Base-by-base conservation (phyloP, 2,888 invertebrate species). In the Coenonympha arcania region DNA sequence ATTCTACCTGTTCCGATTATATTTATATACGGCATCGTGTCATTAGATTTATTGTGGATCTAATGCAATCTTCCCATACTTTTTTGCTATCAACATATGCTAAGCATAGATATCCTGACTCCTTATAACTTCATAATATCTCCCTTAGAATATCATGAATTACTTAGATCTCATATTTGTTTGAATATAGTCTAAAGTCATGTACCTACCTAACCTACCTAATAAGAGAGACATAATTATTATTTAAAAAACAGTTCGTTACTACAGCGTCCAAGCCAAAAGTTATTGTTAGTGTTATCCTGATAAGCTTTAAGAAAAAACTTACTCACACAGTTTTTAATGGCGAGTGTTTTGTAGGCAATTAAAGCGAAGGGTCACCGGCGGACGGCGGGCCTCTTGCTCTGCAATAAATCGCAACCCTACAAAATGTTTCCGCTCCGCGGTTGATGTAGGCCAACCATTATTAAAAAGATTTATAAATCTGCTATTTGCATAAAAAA, bases 31-130 rank as follows among this genome's bases (percentile, higher is more conserved):
- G 79, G 75, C 79, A 79, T 85, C 83, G 79, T 82, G 82, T 85
- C 83, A 85, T 85, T 85, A 85, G 83, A 86, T 86, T 86, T 86
- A 85, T 85, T 81, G 77, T 84, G 73, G 80, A 83, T 80, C 83
- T 81, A 83, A 83, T 83, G 83, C 85, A 81, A 83, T 80, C 77
- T 73, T 75, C 69, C 69, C 57, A 69, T 65, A 71, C 78, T 49
- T 83, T 84, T 84, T 81, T 78, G 73, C 70, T 66, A 64, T 48
- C 45, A 45, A 48, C 50, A 52, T 22, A 44, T 44, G 44, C 1
- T 44, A 34, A 34, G 44, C 44, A 44, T 44, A 44, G 9, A 8
- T 9, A 3, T n/a, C n/a, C n/a, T n/a, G n/a, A n/a, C 1, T 16
- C 18, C 8, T 34, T 15, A 18, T 30, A 30, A 13, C 1, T 30